A percentile compares a stretch with the other conserved stretches of the same genome.
Evolutionary conservation across 2,888 invertebrate genomes (phyloP).

Genomic region (Peribatodes rhomboidaria): DNA sequence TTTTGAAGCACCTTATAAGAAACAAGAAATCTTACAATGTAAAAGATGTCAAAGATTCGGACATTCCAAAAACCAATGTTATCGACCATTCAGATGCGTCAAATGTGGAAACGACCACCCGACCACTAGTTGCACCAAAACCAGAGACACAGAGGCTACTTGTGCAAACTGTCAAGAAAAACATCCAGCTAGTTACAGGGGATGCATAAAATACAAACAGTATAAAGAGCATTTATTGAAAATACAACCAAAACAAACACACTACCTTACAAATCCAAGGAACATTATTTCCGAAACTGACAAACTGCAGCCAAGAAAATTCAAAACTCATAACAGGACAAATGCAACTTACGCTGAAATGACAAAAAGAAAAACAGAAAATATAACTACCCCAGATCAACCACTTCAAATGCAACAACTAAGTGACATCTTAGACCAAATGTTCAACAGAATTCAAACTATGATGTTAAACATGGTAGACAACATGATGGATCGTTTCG

Average conservation of each 20-base stretch:
- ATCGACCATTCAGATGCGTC: slow-evolving; percentile 32
- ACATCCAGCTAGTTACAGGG: slow-evolving; percentile 45
- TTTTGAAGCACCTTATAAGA: slow-evolving; percentile 47
- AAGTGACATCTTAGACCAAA: background rate
- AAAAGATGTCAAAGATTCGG: slow-evolving; percentile 48
- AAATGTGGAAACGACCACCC: background rate
- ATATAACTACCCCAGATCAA: background rate
- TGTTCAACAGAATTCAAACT: background rate
- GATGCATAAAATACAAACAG: slow-evolving; percentile 37
- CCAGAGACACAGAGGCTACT: slow-evolving; percentile 20
- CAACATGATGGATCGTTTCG: slow-evolving; percentile 42
- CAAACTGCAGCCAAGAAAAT: too few relatives aligned
- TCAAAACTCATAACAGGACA: background rate
- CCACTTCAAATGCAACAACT: background rate
- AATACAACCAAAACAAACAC: background rate
- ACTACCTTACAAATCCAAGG: background rate
- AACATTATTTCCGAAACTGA: background rate
- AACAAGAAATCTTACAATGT: slow-evolving; percentile 44
- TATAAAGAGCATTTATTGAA: background rate
- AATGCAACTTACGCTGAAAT: background rate
- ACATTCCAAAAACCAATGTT: slow-evolving; percentile 47
- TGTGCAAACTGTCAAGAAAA: slow-evolving; percentile 43
- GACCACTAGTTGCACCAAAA: background rate
- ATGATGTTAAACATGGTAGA: slow-evolving; percentile 39
- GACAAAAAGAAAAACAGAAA: background rate